phyloP scores from a whole-genome alignment of 35 echinoderm and acorn worm genomes.

The Acanthaster planci region DNA sequence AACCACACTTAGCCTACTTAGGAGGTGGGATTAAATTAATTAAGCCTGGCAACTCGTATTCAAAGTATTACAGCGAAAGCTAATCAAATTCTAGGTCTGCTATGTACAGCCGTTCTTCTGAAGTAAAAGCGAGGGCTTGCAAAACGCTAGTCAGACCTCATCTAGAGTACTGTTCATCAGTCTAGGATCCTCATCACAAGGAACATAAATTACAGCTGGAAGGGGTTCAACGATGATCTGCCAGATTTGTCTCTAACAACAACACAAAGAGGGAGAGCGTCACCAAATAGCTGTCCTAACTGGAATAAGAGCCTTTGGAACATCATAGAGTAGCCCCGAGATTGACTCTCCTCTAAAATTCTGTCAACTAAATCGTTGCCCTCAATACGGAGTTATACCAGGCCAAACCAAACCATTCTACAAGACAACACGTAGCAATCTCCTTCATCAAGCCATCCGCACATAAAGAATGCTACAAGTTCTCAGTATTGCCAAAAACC shows the following conservation, averaged over 20 bases:
- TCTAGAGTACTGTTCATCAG: slow-evolving; percentile 9
- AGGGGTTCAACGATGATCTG: background rate
- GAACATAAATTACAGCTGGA: background rate
- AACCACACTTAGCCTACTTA: background rate
- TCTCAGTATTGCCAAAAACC: background rate
- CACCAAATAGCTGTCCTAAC: background rate
- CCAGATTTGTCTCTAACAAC: too few species aligned
- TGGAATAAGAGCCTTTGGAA: background rate
- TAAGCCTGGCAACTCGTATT: background rate
- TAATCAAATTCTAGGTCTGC: slow-evolving; percentile 2
- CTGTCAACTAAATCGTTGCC: background rate
- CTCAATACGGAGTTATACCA: background rate
- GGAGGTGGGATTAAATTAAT: background rate
- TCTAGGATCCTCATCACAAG: background rate
- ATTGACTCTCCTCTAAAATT: background rate
- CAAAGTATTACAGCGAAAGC: background rate
- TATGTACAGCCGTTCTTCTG: background rate
- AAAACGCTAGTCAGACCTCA: too few species aligned
- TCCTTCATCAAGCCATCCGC: too few species aligned
- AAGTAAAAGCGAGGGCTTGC: background rate
- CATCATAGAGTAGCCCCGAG: background rate
- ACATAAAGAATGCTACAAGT: background rate
- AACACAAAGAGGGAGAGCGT: background rate
- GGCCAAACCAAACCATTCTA: too few species aligned
- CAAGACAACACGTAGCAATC: background rate